Percentiles rank a stretch among this genome's conserved stretches.
Evolutionary conservation across 2,113 vertebrate genomes (phyloP).

Genomic region (Hepsetus odoe): DNA sequence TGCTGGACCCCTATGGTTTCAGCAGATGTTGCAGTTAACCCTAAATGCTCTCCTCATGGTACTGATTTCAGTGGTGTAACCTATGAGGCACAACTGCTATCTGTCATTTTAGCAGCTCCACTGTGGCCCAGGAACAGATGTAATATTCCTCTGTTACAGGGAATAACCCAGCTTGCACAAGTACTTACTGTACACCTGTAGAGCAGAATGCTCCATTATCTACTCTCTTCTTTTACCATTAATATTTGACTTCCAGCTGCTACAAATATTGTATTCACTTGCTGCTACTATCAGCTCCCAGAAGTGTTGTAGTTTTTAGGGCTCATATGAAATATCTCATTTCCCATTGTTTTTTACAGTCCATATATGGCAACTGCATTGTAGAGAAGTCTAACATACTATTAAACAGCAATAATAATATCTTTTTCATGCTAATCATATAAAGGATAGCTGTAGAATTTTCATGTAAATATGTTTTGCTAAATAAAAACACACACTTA

Average conservation of each 20-base stretch:
- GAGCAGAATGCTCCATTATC: conserved; percentile 31
- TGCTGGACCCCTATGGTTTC: conserved; percentile 25
- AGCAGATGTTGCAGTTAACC: conserved; percentile 65
- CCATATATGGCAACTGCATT: no score
- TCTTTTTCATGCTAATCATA: no score
- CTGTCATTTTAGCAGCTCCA: conserved; percentile 53
- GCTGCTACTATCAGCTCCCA: not conserved
- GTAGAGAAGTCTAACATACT: no score
- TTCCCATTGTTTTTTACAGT: not conserved
- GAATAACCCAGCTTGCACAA: conserved; percentile 44
- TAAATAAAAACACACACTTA: no score
- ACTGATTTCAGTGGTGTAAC: conserved; percentile 30
- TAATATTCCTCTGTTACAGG: conserved; percentile 41
- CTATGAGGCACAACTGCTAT: conserved; percentile 54
- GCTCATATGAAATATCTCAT: not conserved
- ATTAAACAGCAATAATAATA: no score
- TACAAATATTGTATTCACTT: not conserved
- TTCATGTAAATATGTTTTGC: no score
- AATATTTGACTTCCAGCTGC: not conserved
- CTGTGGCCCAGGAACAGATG: conserved; percentile 36
- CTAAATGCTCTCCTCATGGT: not conserved
- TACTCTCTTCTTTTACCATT: conserved; percentile 5
- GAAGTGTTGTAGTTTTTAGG: not conserved
- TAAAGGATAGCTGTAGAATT: no score
- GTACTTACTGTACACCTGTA: conserved; percentile 44